Percentiles rank a stretch among this genome's conserved stretches.
Conservation (phyloP, 2,797 vertebrate genomes). For the Microcaecilia unicolor region DNA sequence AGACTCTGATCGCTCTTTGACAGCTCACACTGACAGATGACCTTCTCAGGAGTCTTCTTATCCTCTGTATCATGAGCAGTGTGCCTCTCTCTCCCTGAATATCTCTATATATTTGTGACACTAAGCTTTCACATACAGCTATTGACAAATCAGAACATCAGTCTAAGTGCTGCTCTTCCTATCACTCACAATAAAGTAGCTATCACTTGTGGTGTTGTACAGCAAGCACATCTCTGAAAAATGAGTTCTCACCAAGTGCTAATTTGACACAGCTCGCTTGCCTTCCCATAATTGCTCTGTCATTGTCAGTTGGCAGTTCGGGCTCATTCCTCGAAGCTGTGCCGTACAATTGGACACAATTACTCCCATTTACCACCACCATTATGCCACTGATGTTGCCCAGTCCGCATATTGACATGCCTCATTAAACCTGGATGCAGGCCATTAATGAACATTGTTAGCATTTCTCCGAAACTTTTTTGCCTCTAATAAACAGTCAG, state of each 20-base stretch:
- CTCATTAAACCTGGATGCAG: conserved; percentile 98
- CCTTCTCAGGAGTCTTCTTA: conserved; percentile 81
- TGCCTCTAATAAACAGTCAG: conserved; percentile 99
- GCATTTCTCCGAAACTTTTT: conserved; percentile 99
- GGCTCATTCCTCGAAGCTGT: conserved; percentile 79
- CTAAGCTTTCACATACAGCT: conserved; percentile 73
- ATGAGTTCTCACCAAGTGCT: conserved; percentile 89
- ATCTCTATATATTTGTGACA: conserved; percentile 82
- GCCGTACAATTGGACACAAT: conserved; percentile 98
- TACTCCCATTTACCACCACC: conserved; percentile 96
- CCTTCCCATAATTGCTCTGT: conserved; percentile 99
- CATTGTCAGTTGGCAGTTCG: conserved; percentile 93
- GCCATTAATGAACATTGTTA: conserved; percentile 99
- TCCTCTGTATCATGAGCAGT: conserved; percentile 70
- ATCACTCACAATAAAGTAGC: conserved; percentile 96
- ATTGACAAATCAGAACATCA: conserved; percentile 86
- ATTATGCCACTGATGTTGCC: conserved; percentile 80
- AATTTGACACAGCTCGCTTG: conserved; percentile 99
- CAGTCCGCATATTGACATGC: conserved; percentile 81
- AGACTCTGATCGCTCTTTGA: conserved; percentile 83
- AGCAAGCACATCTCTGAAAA: conserved; percentile 82
- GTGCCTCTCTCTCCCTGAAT: conserved; percentile 67
- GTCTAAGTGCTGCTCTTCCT: conserved; percentile 69
- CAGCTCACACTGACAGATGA: conserved; percentile 94
- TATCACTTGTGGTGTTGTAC: conserved; percentile 79